phyloP scores from a whole-genome alignment of 2,113 vertebrate species.

The Nothoprocta perdicaria region DNA sequence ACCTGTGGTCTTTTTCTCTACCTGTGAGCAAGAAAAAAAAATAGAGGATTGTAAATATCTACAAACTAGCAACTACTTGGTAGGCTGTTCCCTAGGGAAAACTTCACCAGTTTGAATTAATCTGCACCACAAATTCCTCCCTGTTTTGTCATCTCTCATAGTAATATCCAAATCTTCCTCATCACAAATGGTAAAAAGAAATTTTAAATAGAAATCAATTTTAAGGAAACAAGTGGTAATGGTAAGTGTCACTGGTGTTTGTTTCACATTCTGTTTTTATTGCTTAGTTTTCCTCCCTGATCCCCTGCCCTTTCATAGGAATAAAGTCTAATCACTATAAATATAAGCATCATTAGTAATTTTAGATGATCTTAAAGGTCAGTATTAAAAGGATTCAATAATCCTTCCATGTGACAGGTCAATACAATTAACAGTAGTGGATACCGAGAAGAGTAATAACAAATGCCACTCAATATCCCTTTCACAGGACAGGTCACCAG shows the following conservation, averaged over 20 bases:
- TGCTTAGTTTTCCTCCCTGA: not conserved
- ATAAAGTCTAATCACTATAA: not conserved
- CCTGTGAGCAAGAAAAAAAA: not conserved
- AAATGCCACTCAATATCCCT: not conserved
- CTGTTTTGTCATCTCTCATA: not conserved
- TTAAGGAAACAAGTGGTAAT: too few species aligned
- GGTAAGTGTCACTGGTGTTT: not conserved
- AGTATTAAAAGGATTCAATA: not conserved
- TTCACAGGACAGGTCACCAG: not conserved
- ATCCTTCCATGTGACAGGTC: not conserved
- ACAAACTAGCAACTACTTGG: not conserved
- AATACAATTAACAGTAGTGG: not conserved
- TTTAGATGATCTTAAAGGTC: not conserved
- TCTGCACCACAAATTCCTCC: not conserved
- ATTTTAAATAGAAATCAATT: not conserved
- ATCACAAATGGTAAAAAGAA: not conserved
- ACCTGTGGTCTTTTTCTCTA: not conserved
- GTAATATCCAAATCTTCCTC: not conserved
- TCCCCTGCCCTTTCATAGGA: rapidly evolving
- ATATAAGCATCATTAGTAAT: not conserved
- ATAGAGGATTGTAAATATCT: not conserved
- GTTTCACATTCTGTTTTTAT: not conserved
- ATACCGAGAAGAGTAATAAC: not conserved
- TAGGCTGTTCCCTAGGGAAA: not conserved
- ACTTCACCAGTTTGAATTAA: not conserved